Percentiles rank a stretch among this genome's conserved stretches.
These are phyloP conservation scores for Trachemys scripta DNA, from an alignment of 2,113 vertebrate species.

Conservation along the genomic window DNA sequence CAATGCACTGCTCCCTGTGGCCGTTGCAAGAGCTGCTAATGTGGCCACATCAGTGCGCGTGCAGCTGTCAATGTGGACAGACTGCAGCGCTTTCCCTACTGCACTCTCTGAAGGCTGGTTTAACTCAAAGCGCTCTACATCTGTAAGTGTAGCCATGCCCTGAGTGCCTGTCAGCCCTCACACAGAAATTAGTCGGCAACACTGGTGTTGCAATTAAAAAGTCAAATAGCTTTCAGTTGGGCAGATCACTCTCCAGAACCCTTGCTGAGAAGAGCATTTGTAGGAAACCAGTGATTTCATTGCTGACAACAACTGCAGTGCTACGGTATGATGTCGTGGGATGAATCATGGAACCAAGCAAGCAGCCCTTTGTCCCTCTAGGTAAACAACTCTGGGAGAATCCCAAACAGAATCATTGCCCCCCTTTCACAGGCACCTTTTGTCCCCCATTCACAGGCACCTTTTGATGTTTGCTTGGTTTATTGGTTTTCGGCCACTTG, in stretches of 20 bases:
- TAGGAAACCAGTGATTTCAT: neutral
- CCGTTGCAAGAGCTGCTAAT: too few relatives aligned
- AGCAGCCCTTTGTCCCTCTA: neutral
- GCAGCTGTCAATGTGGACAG: too few relatives aligned
- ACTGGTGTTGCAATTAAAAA: neutral
- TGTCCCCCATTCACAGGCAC: neutral
- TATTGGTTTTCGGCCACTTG: neutral
- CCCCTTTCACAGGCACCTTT: fast-evolving
- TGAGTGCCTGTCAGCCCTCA: neutral
- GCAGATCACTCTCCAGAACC: neutral
- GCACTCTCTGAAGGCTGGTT: too few relatives aligned
- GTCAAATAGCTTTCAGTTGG: neutral
- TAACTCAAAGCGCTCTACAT: too few relatives aligned
- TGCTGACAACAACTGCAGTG: neutral
- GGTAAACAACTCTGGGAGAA: neutral
- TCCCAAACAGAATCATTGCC: neutral
- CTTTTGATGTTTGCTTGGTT: fast-evolving
- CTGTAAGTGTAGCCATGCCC: too few relatives aligned
- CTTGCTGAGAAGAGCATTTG: neutral
- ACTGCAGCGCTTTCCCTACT: too few relatives aligned
- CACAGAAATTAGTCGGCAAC: neutral
- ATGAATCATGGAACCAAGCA: neutral
- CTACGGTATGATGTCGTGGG: neutral
- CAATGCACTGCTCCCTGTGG: too few relatives aligned
- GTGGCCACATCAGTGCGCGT: too few relatives aligned